Percentiles rank a stretch among this genome's conserved stretches.
phyloP scores from a whole-genome alignment of 2,113 vertebrate species.

The Lepisosteus oculatus region DNA sequence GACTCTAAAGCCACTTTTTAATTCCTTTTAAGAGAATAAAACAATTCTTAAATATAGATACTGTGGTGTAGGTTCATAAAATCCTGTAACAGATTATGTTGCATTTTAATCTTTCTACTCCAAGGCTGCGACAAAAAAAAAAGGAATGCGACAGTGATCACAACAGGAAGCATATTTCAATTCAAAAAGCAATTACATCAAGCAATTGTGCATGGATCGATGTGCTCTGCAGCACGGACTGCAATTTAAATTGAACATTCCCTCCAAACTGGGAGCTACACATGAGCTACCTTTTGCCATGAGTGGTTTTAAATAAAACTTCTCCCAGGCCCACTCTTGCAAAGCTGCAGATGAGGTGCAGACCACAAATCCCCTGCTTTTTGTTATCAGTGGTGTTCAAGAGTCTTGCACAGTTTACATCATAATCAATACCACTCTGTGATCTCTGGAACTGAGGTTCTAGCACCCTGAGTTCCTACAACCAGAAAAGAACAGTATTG shows the following conservation, averaged over 20 bases:
- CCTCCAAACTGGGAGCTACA: slow-evolving; percentile 28
- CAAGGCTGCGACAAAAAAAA: background rate
- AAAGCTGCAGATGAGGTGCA: slow-evolving; percentile 41
- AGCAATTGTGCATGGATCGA: slow-evolving; percentile 30
- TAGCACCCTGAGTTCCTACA: too few relatives aligned
- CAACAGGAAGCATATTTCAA: slow-evolving; percentile 12
- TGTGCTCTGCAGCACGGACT: slow-evolving; percentile 19
- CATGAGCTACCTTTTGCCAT: slow-evolving; percentile 30
- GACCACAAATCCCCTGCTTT: slow-evolving; percentile 46
- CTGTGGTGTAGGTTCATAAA: too few relatives aligned
- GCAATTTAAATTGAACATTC: slow-evolving; percentile 33
- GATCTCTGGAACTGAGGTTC: too few relatives aligned
- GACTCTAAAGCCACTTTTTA: too few relatives aligned
- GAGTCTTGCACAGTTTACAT: slow-evolving; percentile 22
- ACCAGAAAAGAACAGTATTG: too few relatives aligned
- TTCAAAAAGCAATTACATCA: slow-evolving; percentile 23
- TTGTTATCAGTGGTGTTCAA: slow-evolving; percentile 28
- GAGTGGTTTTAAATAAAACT: slow-evolving; percentile 15
- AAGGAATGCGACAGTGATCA: slow-evolving; percentile 1
- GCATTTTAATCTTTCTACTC: background rate
- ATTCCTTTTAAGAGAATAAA: too few relatives aligned
- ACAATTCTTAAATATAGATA: too few relatives aligned
- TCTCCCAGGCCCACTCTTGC: slow-evolving; percentile 37
- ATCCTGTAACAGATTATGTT: background rate
- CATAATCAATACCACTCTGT: slow-evolving; percentile 23